Evolutionary conservation across 2,888 invertebrate genomes (phyloP).

Genomic region (Lasioglossum zephyrum): DNA sequence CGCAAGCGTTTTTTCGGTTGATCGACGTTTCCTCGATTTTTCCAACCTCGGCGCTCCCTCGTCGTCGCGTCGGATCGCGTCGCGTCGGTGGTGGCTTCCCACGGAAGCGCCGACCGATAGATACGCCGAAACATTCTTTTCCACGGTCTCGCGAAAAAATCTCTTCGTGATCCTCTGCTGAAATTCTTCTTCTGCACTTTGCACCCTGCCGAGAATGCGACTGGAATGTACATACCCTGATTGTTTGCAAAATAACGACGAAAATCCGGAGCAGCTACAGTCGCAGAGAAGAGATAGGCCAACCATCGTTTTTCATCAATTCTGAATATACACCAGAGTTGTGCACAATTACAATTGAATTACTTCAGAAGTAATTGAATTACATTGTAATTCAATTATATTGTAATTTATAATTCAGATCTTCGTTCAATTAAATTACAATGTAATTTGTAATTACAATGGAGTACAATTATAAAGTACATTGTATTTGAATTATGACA

Average conservation of each 20-base stretch:
- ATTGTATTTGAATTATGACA: too few relatives aligned
- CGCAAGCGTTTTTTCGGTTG: conserved; percentile 65
- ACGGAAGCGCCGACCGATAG: not conserved
- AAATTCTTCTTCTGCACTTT: conserved; percentile 22
- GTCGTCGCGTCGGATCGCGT: not conserved
- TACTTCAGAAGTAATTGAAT: too few relatives aligned
- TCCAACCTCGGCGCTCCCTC: conserved; percentile 20
- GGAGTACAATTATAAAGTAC: too few relatives aligned
- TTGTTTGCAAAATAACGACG: not conserved
- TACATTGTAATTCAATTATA: too few relatives aligned
- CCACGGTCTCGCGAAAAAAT: conserved; percentile 32
- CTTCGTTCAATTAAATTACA: too few relatives aligned
- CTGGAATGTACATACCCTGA: not conserved
- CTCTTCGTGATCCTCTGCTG: conserved; percentile 12
- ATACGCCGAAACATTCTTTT: conserved; percentile 24
- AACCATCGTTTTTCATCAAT: not conserved
- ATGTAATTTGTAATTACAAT: too few relatives aligned
- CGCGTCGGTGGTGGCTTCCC: conserved; percentile 3
- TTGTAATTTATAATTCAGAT: too few relatives aligned
- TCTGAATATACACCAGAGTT: not conserved
- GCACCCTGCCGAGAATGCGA: not conserved
- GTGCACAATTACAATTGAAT: too few relatives aligned
- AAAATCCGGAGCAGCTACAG: not conserved
- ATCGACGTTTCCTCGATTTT: conserved; percentile 58
- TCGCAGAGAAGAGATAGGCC: not conserved